Evolutionary conservation across 2,113 vertebrate genomes (phyloP).

Genomic region (Eudorcas thomsonii): DNA sequence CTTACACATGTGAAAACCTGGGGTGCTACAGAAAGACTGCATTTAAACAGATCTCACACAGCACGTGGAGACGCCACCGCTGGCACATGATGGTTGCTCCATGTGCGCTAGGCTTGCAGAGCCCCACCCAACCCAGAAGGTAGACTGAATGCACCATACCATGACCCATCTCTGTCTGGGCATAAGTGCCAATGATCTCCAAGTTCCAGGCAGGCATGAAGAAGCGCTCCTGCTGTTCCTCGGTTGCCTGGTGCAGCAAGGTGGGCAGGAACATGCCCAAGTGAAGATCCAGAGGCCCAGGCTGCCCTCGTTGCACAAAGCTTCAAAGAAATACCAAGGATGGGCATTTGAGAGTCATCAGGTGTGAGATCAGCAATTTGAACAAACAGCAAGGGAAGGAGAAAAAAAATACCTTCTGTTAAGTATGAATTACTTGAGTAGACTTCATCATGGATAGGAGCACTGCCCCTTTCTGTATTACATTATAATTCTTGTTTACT

Average conservation of each 20-base stretch:
- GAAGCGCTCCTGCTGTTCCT: slow-evolving; percentile 95
- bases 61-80: accelerated
- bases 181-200: slow-evolving; percentile 99
- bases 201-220: slow-evolving; percentile 99
- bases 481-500: neutral
- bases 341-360: slow-evolving; percentile 65
- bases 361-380: slow-evolving; percentile 58
- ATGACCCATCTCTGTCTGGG: slow-evolving; percentile 99
- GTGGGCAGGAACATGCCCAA: slow-evolving; percentile 99
- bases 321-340: slow-evolving; percentile 81
- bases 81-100: neutral
- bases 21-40: neutral
- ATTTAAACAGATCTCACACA: accelerated
- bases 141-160: slow-evolving; percentile 88
- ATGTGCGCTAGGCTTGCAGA: neutral
- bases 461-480: slow-evolving; percentile 72
- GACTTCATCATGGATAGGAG: slow-evolving; percentile 48
- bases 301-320: slow-evolving; percentile 89
- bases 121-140: slow-evolving; percentile 61
- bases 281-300: slow-evolving; percentile 96
- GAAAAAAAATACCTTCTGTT: slow-evolving; percentile 71
- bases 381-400: slow-evolving; percentile 68
- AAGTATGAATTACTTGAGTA: slow-evolving; percentile 68
- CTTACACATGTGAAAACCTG: neutral
- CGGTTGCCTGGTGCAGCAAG: slow-evolving; percentile 95